These are phyloP conservation scores for Eumeta japonica DNA, from an alignment of 1,140 invertebrate genomes.

Conservation along the genomic window DNA sequence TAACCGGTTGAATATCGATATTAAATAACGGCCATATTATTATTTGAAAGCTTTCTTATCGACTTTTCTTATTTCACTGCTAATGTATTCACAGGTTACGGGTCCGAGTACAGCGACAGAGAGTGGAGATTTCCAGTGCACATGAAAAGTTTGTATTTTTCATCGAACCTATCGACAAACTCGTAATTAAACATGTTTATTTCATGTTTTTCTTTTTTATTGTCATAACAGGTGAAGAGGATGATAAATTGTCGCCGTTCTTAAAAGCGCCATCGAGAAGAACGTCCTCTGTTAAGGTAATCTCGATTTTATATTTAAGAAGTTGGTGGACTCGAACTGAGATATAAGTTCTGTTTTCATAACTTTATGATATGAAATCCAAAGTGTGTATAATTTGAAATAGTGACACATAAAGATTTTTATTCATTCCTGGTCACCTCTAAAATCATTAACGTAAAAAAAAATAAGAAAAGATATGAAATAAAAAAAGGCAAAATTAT, in stretches of 20 bases:
- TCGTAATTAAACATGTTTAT: conserved; percentile 5
- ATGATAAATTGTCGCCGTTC: conserved; percentile 44
- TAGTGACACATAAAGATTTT: background rate
- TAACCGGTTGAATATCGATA: too few relatives aligned
- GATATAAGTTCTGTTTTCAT: too few relatives aligned
- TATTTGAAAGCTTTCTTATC: too few relatives aligned
- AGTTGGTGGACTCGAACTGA: too few relatives aligned
- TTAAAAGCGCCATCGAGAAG: conserved; percentile 39
- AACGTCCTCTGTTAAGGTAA: conserved; percentile 29
- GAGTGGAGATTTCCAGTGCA: conserved; percentile 56
- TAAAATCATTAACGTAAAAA: too few relatives aligned
- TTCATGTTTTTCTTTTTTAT: conserved; percentile 6
- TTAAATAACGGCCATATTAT: too few relatives aligned
- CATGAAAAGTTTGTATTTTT: conserved; percentile 36
- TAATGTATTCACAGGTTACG: conserved; percentile 72
- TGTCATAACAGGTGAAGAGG: conserved; percentile 43
- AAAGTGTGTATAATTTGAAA: too few relatives aligned
- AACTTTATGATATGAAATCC: too few relatives aligned
- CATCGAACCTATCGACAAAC: background rate
- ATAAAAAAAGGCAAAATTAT: too few relatives aligned
- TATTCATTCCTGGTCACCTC: background rate
- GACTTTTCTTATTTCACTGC: too few relatives aligned
- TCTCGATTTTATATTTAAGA: too few relatives aligned
- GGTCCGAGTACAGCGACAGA: conserved; percentile 71
- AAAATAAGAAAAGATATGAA: too few relatives aligned